Conservation (phyloP, 2,797 vertebrate species). For the Cyclopterus lumpus region DNA sequence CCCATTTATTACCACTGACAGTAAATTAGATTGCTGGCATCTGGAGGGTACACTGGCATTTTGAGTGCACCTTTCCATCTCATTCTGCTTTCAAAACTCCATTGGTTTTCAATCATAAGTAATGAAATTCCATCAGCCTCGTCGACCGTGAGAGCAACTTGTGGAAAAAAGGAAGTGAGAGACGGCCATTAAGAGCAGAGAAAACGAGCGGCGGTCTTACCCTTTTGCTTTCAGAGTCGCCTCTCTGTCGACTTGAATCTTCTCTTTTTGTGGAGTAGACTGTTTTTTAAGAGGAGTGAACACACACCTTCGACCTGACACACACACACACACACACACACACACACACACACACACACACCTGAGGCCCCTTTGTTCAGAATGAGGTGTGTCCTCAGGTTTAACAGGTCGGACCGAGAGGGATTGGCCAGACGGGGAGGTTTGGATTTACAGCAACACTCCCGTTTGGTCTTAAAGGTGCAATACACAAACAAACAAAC, state of each 20-base stretch:
- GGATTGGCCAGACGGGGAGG: background rate
- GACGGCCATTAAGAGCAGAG: conserved; percentile 63
- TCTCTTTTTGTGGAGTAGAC: conserved; percentile 8
- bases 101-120: conserved; percentile 76
- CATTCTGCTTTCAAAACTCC: conserved; percentile 69
- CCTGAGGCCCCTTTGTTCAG: background rate
- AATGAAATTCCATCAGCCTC: conserved; percentile 77
- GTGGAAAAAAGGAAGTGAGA: conserved; percentile 54
- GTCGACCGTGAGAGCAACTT: conserved; percentile 53
- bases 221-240: conserved; percentile 60
- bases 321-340: too few relatives aligned
- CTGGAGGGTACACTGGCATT: conserved; percentile 70
- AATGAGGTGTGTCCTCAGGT: conserved; percentile 57
- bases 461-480: background rate
- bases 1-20: conserved; percentile 78
- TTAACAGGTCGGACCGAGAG: conserved; percentile 57
- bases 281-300: conserved; percentile 30
- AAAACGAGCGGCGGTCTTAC: conserved; percentile 70
- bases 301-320: conserved; percentile 13
- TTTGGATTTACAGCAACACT: background rate
- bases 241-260: conserved; percentile 49
- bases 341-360: too few relatives aligned
- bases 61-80: conserved; percentile 75
- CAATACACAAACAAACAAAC: background rate
- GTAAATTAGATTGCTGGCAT: conserved; percentile 78